Base-by-base conservation (phyloP, 2,113 vertebrate genomes). In the Oceanodroma tethys region DNA sequence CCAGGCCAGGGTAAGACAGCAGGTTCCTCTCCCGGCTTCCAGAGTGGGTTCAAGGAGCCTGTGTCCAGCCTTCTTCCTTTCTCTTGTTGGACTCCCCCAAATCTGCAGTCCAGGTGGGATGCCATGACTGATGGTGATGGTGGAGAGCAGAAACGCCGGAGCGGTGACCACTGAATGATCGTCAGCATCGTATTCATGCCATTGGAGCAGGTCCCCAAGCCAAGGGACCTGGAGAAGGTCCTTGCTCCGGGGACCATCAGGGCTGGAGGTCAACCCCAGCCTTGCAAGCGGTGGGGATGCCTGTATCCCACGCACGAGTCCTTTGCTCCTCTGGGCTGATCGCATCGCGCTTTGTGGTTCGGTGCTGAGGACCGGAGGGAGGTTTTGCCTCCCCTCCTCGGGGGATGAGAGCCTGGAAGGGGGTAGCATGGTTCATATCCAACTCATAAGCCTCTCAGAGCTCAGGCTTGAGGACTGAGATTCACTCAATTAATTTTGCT, bases 401-500 rank as follows among this genome's bases (percentile, higher is more conserved):
- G 47, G 93, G 86, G 83, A 93, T 81, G 81, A 96, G 84, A 96
- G 95, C 87, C 95, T 93, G 79, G 88, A 86, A 95, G 60, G 88
- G 96, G 95, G 85, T 93, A 92, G 60, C 32, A 38, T 52, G 30
- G 26, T 94, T 96, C 97, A 96, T 74, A 91, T 95, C 97, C 97
- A 96, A 70, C 95, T 94, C 94, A 81, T 85, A 95, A 97, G 96
- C 92, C 82, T 95, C 94, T 94, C 95, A 87, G 93, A 95, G 93
- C 82, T 95, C 88, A 90, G 93, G 97, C 96, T 97, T 81, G 47
- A 97, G 91, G 94, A 96, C 85, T 81, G 85, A 97, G 95, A 96
- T 95, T 93, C 84, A 96, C 94, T 98, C 96, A 95, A 94, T 98
- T 97, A 98, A 98, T 98, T 97, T 97, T 96, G 95, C 97, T 98